Conservation (phyloP, 2,797 vertebrate species). For the Tenualosa ilisha region DNA sequence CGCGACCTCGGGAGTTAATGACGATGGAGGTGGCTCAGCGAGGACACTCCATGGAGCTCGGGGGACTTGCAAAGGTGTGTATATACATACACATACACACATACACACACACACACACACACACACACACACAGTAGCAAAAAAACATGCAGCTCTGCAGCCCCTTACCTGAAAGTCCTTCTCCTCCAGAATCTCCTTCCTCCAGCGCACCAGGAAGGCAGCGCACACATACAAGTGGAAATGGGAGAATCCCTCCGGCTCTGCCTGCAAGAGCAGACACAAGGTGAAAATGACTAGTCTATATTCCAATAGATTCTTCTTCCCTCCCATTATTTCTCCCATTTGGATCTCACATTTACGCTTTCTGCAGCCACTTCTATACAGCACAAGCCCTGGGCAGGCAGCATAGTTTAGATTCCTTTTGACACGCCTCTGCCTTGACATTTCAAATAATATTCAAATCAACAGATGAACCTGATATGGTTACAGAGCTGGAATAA, state of each 20-base stretch:
- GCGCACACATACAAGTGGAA: conserved; percentile 98
- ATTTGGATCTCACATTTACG: neutral
- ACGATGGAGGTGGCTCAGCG: conserved; percentile 60
- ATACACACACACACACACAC: conserved; percentile 23
- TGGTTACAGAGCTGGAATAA: neutral
- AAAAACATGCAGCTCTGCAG: neutral
- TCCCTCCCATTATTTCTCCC: neutral
- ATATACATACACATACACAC: neutral
- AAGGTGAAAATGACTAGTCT: neutral
- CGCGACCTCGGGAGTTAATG: conserved; percentile 66
- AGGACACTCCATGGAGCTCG: conserved; percentile 54
- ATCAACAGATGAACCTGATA: conserved; percentile 2
- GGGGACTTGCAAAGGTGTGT: conserved; percentile 36
- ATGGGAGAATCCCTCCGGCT: conserved; percentile 97
- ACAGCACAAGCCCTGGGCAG: neutral
- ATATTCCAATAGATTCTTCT: neutral
- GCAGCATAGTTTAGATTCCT: neutral
- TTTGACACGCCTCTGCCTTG: neutral
- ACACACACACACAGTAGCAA: neutral
- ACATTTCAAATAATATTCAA: conserved; percentile 27
- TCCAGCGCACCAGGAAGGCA: conserved; percentile 94
- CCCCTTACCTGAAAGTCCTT: conserved; percentile 92
- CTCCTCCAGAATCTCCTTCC: conserved; percentile 93
- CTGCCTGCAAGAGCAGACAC: conserved; percentile 74
- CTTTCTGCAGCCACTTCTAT: neutral